Evolutionary conservation across 2,113 vertebrate genomes (phyloP).

Genomic region (Coregonus clupeaformis): DNA sequence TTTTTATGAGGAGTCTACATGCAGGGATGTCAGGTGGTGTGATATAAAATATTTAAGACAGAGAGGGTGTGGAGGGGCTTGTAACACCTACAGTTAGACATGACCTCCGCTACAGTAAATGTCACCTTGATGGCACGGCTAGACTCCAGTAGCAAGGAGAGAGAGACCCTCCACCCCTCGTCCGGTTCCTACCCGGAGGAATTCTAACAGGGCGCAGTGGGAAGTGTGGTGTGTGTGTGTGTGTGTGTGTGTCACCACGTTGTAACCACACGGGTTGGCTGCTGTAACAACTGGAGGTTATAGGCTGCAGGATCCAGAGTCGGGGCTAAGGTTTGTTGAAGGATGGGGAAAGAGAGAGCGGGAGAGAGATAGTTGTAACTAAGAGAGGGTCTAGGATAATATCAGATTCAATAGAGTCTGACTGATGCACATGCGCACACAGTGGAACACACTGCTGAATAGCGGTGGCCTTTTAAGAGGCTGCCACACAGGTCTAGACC

Average conservation of each 20-base stretch:
- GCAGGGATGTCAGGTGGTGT: neutral
- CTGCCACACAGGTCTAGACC: constrained; percentile 67
- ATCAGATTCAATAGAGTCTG: constrained; percentile 40
- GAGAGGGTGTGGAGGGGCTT: neutral
- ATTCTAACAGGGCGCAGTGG: neutral
- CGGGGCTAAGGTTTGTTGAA: neutral
- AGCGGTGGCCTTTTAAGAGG: constrained; percentile 51
- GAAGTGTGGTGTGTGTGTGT: neutral
- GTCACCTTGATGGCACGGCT: neutral
- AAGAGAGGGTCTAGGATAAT: constrained; percentile 30
- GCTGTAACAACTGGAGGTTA: neutral
- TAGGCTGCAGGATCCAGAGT: no score
- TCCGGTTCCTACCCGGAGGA: neutral
- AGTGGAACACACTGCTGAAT: constrained; percentile 40
- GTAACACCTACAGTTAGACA: neutral
- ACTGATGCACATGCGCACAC: constrained; percentile 42
- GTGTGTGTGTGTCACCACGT: neutral
- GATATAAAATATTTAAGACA: constrained; percentile 4
- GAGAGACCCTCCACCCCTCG: no score
- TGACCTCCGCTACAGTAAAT: neutral
- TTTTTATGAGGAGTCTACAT: constrained; percentile 3
- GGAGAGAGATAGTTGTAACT: neutral
- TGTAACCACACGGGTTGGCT: no score
- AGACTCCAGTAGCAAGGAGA: neutral
- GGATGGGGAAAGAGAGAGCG: constrained; percentile 44